Evolutionary conservation across 2,113 vertebrate genomes (phyloP).

Genomic region (Isichthys henryi): DNA sequence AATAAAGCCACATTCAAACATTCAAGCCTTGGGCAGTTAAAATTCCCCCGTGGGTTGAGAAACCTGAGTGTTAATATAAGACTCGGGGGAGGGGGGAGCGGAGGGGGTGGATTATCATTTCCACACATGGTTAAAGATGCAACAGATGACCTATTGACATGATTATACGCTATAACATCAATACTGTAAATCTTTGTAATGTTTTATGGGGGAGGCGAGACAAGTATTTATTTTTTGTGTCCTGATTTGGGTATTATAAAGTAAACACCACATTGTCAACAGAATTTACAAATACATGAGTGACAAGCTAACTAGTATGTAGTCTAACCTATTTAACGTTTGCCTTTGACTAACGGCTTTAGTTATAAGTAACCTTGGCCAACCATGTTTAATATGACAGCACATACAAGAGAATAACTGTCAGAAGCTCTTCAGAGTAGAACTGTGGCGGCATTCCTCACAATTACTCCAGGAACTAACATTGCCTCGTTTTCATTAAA

Average conservation of each 20-base stretch:
- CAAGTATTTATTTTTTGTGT: neutral
- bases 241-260: neutral
- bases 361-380: neutral
- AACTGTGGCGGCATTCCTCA: neutral
- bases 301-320: neutral
- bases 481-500: neutral
- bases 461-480: neutral
- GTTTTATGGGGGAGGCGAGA: neutral
- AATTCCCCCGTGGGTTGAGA: slow-evolving; percentile 64
- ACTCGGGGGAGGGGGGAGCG: slow-evolving; percentile 34
- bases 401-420: neutral
- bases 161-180: neutral
- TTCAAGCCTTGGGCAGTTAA: slow-evolving; percentile 34
- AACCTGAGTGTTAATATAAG: slow-evolving; percentile 46
- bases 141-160: slow-evolving; percentile 15
- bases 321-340: neutral
- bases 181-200: neutral
- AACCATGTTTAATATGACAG: neutral
- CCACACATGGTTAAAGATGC: slow-evolving; percentile 26
- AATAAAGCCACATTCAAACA: slow-evolving; percentile 13
- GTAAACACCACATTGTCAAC: neutral
- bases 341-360: neutral
- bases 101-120: slow-evolving; percentile 48
- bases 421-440: neutral
- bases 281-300: neutral